These are phyloP conservation scores for Cheilosia soror DNA, from an alignment of 2,888 invertebrate genomes.

Conservation along the genomic window DNA sequence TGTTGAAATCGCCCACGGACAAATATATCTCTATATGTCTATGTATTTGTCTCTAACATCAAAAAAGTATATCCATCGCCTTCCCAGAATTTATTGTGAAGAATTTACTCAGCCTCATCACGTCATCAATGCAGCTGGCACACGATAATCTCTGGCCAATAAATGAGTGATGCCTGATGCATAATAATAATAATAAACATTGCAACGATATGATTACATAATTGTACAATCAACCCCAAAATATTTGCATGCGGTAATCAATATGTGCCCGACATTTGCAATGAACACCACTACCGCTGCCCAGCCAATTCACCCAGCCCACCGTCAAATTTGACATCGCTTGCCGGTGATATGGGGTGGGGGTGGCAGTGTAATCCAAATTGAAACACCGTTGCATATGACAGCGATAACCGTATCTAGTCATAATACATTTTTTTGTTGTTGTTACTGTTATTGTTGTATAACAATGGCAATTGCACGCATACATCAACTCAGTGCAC, in stretches of 20 bases:
- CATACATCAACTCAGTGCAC: slow-evolving; percentile 44
- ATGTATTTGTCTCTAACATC: no score
- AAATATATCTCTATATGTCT: no score
- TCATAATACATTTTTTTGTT: slow-evolving; percentile 30
- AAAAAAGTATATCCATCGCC: no score
- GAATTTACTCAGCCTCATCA: no score
- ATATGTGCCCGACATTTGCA: slow-evolving; percentile 52
- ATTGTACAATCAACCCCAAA: slow-evolving; percentile 73
- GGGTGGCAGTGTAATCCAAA: slow-evolving; percentile 4
- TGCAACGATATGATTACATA: slow-evolving; percentile 50
- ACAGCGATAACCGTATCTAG: slow-evolving; percentile 55
- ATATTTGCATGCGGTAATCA: slow-evolving; percentile 61
- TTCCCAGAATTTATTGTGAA: no score
- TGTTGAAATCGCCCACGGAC: no score
- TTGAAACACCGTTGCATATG: slow-evolving; percentile 44
- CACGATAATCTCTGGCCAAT: slow-evolving; percentile 48
- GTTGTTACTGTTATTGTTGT: slow-evolving; percentile 28
- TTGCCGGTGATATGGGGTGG: neutral
- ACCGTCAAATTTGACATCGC: slow-evolving; percentile 38
- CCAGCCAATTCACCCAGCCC: slow-evolving; percentile 25
- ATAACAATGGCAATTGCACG: slow-evolving; percentile 55
- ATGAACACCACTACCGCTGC: slow-evolving; percentile 35
- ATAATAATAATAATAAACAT: slow-evolving; percentile 18
- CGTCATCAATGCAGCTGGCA: slow-evolving; percentile 13
- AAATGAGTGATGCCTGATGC: slow-evolving; percentile 51